Base-by-base conservation (phyloP, 2,888 invertebrate species). In the Cyclophora albipunctata region DNA sequence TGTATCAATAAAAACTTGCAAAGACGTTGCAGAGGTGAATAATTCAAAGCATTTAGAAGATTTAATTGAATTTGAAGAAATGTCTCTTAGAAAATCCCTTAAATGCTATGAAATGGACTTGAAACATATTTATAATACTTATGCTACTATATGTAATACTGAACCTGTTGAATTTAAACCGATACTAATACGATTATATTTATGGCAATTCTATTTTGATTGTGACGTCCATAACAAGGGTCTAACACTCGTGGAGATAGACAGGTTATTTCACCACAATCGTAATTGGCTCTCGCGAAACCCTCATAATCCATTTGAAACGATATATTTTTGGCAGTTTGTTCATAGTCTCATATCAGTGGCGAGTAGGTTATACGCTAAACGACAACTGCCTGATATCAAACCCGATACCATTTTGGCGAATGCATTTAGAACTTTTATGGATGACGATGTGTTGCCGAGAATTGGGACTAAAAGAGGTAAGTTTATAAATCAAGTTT, bases 311-410 rank as follows among this genome's bases (percentile, higher is more conserved):
- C 92, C 92, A 0, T 92, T 91, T 63, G 91, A 91, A 61, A 86
- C 82, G 59, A 85, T 92, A 62, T 90, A 90, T 67, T 90, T 90
- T 63, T 92, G 91, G 90, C 92, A 92, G 69, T 91, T 91, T 70
- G 51, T 91, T 40, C 90, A 91, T 53, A 86, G 89, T 40, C 60
- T 92, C 6, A 75, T 92, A 53, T 81, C 89, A 42, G 77, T 90
- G 34, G 84, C 90, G 2, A 86, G 80, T 69, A 78, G 74, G 58
- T 59, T 90, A 33, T 90, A 90, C 60, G 75, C 82, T 2, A 80
- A 80, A 61, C 73, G 63, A 51, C 59, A 71, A 44, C 57, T 85
- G 40, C 77, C 81, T 4, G 74, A 71, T 3, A 66, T 66, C 6
- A 80, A 77, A 54, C 80, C 78, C 2, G 83, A 86, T 56, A 90